Evolutionary conservation across 2,888 invertebrate genomes (phyloP).

Genomic region (Nomada hirtipes): DNA sequence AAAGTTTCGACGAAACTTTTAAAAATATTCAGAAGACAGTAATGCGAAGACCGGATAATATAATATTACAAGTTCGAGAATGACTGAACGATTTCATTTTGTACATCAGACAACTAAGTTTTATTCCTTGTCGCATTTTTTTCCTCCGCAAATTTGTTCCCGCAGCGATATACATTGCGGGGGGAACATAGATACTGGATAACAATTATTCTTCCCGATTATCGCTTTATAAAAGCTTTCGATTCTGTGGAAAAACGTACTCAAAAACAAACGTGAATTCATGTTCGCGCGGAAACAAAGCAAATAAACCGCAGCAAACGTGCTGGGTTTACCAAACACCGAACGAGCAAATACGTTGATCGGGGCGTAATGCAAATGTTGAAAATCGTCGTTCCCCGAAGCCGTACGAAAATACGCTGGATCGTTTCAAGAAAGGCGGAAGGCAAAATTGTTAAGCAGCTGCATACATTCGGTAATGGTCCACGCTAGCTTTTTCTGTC

Average conservation of each 20-base stretch:
- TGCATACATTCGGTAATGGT: neutral
- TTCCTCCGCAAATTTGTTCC: neutral
- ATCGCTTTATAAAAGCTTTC: neutral
- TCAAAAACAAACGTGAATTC: slow-evolving; percentile 25
- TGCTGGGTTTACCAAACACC: slow-evolving; percentile 2
- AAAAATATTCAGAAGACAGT: neutral
- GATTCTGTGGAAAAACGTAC: neutral
- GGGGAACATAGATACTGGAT: too few species aligned
- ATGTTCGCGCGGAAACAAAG: slow-evolving; percentile 26
- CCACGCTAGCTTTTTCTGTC: neutral
- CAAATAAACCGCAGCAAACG: slow-evolving; percentile 39
- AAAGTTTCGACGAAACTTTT: neutral
- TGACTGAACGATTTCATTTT: neutral
- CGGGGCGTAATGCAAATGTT: slow-evolving; percentile 27
- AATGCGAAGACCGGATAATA: neutral
- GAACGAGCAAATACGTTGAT: slow-evolving; percentile 19
- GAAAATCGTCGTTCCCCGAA: slow-evolving; percentile 7
- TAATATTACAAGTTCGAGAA: too few species aligned
- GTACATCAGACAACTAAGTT: neutral
- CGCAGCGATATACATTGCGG: neutral
- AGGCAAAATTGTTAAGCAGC: neutral
- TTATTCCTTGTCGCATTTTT: neutral
- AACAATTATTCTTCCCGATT: neutral
- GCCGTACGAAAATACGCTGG: slow-evolving; percentile 13
- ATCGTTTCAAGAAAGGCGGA: neutral